A percentile compares a stretch with the other conserved stretches of the same genome.
phyloP scores from a whole-genome alignment of 2,797 vertebrate genomes.

The Cirrhinus molitorella region DNA sequence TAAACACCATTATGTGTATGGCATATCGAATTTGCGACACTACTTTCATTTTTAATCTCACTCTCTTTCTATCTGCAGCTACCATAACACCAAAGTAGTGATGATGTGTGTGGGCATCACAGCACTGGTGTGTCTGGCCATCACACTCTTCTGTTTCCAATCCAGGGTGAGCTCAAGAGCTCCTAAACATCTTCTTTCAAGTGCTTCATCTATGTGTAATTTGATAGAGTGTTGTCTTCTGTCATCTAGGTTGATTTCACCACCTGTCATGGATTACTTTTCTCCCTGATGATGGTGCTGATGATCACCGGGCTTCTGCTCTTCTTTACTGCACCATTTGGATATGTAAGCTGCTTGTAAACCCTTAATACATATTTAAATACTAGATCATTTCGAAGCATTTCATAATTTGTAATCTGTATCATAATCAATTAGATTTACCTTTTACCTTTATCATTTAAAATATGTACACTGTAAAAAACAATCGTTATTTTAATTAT shows the following conservation, averaged over 20 bases:
- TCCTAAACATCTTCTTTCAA: background rate
- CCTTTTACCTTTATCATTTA: background rate
- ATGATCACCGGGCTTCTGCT: slow-evolving; percentile 66
- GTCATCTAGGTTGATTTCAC: slow-evolving; percentile 65
- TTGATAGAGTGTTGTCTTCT: background rate
- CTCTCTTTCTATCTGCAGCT: slow-evolving; percentile 50
- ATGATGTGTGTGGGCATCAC: slow-evolving; percentile 68
- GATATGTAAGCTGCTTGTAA: slow-evolving; percentile 62
- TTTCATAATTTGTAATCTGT: background rate
- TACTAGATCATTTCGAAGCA: too few relatives aligned
- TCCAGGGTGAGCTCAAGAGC: slow-evolving; percentile 56
- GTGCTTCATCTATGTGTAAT: background rate
- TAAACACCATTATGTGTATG: background rate
- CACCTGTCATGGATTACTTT: slow-evolving; percentile 64
- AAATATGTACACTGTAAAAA: background rate
- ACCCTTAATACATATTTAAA: background rate
- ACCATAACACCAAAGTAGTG: slow-evolving; percentile 67
- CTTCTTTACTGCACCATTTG: slow-evolving; percentile 65
- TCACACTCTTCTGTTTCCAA: slow-evolving; percentile 70
- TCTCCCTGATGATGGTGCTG: slow-evolving; percentile 66
- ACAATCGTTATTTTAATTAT: background rate
- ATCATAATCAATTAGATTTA: background rate
- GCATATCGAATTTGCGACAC: too few relatives aligned
- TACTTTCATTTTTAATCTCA: too few relatives aligned
- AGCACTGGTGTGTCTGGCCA: slow-evolving; percentile 64